Percentiles rank a stretch among this genome's conserved stretches.
phyloP scores from a whole-genome alignment of 1,140 invertebrate species.

The Euborellia annulipes region DNA sequence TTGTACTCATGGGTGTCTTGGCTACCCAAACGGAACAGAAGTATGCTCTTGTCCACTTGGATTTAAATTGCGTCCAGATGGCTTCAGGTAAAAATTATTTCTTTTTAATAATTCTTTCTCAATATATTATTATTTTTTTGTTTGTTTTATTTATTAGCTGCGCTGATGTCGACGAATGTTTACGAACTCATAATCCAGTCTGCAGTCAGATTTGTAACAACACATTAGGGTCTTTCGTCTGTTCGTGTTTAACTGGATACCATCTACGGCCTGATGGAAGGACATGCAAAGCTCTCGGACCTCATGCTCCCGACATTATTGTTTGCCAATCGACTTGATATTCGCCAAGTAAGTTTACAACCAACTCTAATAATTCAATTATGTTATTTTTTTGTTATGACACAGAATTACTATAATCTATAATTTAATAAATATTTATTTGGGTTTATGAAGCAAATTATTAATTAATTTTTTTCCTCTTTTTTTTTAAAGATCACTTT shows the following conservation, averaged over 20 bases:
- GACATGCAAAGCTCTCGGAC: constrained; percentile 65
- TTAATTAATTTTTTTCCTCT: background rate
- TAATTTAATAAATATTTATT: too few species aligned
- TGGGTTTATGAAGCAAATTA: constrained; percentile 13
- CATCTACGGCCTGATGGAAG: constrained; percentile 55
- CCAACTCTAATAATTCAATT: too few species aligned
- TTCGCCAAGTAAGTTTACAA: constrained; percentile 61
- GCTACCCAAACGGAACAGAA: constrained; percentile 39
- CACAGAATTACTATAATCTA: too few species aligned
- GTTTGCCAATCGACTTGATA: constrained; percentile 72
- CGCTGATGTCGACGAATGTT: constrained; percentile 67
- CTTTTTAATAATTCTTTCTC: background rate
- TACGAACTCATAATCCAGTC: constrained; percentile 53
- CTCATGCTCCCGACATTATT: constrained; percentile 52
- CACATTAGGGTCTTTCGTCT: constrained; percentile 56
- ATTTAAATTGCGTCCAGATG: constrained; percentile 49
- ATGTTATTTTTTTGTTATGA: too few species aligned
- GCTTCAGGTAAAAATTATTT: constrained; percentile 35
- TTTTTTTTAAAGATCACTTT: too few species aligned
- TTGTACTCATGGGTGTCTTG: constrained; percentile 57
- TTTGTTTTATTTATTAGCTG: constrained; percentile 38
- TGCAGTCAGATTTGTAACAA: constrained; percentile 75
- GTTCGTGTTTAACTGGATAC: constrained; percentile 65
- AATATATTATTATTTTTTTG: background rate
- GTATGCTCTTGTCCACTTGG: constrained; percentile 67